Base-by-base conservation (phyloP, 2,113 vertebrate species). In the Diadophis punctatus region DNA sequence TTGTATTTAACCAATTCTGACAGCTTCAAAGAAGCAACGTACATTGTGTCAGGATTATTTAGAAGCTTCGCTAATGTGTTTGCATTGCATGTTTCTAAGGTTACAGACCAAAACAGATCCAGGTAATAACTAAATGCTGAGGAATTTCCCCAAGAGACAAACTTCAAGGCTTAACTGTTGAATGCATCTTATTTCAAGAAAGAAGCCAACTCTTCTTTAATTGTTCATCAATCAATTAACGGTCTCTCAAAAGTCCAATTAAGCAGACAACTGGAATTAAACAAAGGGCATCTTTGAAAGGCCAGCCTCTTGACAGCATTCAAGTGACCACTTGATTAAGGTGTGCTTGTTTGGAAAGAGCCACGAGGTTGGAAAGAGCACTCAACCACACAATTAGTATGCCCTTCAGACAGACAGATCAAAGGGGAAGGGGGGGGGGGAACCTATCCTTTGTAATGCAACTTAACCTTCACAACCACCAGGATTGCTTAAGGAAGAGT, bases 181-280 rank as follows among this genome's bases (percentile, higher is more conserved):
- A 93, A 96, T 95, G 95, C 94, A 94, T 97, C 95, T 96, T 93
- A 94, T 93, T 80, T 96, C 94, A 91, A 92, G 88, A 95, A 95
- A 94, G 93, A 96, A 87, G 93, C 95, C 91, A 93, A 88, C 94
- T 96, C 95, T 94, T 91, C 90, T 96, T 96, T 96, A 97, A 97
- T 96, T 97, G 97, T 95, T 97, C 97, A 96, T 96, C 96, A 97
- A 96, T 97, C 96, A 96, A 96, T 97, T 97, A 97, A 92, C 8
- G 0, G 88, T 34, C 93, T 95, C 96, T 97, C 95, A 94, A 94
- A 96, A 60, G 94, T 96, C 96, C 95, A 97, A 97, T 97, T 97
- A 96, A 95, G 94, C 95, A 96, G 95, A 96, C 96, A 96, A 96
- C 95, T 93, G 95, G 96, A 97, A 97, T 97, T 95, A 96, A 95